Evolutionary conservation across 2,797 vertebrate species (phyloP).

Genomic region (Alfaro cultratus): DNA sequence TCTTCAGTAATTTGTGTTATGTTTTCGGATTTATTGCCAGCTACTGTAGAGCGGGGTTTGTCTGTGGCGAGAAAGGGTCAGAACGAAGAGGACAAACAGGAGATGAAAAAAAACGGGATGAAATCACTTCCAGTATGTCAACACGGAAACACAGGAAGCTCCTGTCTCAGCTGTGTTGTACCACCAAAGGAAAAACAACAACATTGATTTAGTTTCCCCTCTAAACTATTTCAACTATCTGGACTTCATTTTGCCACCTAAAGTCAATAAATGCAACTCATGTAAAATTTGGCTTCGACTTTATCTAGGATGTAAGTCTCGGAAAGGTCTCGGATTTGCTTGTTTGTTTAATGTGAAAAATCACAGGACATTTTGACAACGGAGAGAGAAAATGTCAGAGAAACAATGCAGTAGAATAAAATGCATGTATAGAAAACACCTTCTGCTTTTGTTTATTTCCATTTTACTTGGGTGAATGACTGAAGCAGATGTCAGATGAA

Average conservation of each 20-base stretch:
- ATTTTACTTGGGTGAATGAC: neutral
- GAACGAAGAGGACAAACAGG: conserved; percentile 46
- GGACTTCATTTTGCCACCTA: neutral
- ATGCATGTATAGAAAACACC: neutral
- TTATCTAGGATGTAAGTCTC: neutral
- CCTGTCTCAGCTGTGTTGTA: conserved; percentile 35
- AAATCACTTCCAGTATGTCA: conserved; percentile 54
- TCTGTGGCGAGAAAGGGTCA: conserved; percentile 43
- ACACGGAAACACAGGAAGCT: conserved; percentile 28
- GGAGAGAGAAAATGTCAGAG: neutral
- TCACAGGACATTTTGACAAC: neutral
- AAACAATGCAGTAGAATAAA: neutral
- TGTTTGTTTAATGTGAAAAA: no score
- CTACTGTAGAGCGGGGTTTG: conserved; percentile 35
- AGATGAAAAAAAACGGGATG: conserved; percentile 31
- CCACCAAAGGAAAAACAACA: conserved; percentile 18
- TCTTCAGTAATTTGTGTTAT: conserved; percentile 51
- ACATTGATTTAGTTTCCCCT: conserved; percentile 15
- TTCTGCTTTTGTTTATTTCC: neutral
- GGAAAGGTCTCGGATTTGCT: neutral
- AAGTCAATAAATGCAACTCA: neutral
- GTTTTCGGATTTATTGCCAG: conserved; percentile 44
- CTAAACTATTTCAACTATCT: conserved; percentile 26
- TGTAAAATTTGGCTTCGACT: neutral
- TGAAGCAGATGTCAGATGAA: neutral